These are phyloP conservation scores for Mormoops blainvillei DNA, from an alignment of 2,113 vertebrate species.

Conservation along the genomic window DNA sequence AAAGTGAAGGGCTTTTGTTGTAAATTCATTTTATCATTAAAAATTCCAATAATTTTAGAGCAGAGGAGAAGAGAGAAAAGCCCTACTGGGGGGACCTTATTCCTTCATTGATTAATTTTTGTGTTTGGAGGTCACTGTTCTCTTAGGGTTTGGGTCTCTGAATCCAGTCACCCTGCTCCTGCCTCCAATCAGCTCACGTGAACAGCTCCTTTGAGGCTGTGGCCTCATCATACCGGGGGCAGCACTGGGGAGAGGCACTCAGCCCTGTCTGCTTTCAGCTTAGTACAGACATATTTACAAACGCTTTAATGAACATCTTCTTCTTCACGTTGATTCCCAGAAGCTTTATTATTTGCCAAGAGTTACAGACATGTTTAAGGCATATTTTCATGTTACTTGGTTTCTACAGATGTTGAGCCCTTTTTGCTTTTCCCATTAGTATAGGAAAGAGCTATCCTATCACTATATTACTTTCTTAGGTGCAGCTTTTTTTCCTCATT, in stretches of 20 bases:
- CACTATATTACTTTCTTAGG: background rate
- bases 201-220: background rate
- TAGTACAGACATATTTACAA: background rate
- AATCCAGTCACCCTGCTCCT: background rate
- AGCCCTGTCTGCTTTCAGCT: background rate
- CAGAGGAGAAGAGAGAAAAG: background rate
- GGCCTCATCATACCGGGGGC: accelerated
- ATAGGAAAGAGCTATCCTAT: background rate
- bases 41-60: background rate
- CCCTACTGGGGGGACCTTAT: background rate
- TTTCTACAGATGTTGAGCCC: background rate
- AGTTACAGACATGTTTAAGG: background rate
- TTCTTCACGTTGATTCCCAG: background rate
- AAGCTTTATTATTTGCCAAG: background rate
- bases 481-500: background rate
- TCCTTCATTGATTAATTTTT: background rate
- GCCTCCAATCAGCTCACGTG: background rate
- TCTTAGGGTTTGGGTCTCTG: background rate
- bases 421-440: background rate
- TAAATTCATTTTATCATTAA: background rate
- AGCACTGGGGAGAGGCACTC: background rate
- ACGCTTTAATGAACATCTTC: background rate
- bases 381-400: background rate
- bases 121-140: background rate
- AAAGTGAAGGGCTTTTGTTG: background rate